Percentiles rank a stretch among this genome's conserved stretches.
These are phyloP conservation scores for Zeus faber DNA, from an alignment of 2,113 vertebrate species.

Conservation along the genomic window DNA sequence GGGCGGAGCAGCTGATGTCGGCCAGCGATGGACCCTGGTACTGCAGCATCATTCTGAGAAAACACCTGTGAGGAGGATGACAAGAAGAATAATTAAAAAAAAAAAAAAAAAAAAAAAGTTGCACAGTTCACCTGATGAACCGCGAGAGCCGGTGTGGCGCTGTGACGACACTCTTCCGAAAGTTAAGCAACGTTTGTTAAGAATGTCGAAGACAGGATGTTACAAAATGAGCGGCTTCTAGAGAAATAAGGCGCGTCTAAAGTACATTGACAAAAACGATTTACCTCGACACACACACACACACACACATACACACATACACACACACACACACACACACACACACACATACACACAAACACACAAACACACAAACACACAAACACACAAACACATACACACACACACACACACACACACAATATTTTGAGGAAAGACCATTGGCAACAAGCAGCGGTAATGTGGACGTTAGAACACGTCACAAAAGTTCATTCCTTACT, in stretches of 20 bases:
- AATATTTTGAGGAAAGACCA: too few relatives aligned
- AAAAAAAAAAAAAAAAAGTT: not conserved
- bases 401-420: too few relatives aligned
- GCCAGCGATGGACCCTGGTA: slow-evolving; percentile 85
- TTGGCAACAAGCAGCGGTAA: too few relatives aligned
- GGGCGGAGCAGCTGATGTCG: slow-evolving; percentile 90
- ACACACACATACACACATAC: not conserved
- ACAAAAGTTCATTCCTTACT: too few relatives aligned
- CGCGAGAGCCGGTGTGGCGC: not conserved
- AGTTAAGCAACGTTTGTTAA: not conserved
- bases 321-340: too few relatives aligned
- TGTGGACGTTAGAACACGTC: too few relatives aligned
- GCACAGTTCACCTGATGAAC: not conserved
- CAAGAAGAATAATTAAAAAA: not conserved
- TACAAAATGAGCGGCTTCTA: not conserved
- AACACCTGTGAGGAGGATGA: not conserved
- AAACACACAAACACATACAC: too few relatives aligned
- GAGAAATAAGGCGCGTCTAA: not conserved
- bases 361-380: too few relatives aligned
- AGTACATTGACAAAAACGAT: not conserved
- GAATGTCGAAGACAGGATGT: not conserved
- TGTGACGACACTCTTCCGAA: not conserved
- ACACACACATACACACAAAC: not conserved
- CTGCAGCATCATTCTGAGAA: slow-evolving; percentile 91
- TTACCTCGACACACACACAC: too few relatives aligned